A percentile compares a stretch with the other conserved stretches of the same genome.
These are phyloP conservation scores for Andricus grossulariae DNA, from an alignment of 1,140 invertebrate genomes.

Conservation along the genomic window DNA sequence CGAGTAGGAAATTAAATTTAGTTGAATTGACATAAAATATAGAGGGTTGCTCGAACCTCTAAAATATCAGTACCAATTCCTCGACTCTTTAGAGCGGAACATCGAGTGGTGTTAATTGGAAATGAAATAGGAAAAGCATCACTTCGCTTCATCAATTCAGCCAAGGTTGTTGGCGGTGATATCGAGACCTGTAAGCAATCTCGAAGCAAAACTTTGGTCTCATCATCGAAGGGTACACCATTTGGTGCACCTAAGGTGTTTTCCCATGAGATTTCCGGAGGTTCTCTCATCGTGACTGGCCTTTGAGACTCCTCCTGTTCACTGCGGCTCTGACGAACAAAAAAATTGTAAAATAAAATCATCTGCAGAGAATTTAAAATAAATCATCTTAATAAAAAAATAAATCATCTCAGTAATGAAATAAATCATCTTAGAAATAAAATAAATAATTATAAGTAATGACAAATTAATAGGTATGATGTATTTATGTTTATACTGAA, in stretches of 20 bases:
- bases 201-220: conserved; percentile 62
- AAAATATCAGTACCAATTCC: conserved; percentile 59
- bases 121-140: conserved; percentile 71
- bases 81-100: conserved; percentile 59
- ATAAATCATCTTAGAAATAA: too few species aligned
- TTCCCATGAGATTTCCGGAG: conserved; percentile 69
- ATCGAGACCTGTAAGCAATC: conserved; percentile 57
- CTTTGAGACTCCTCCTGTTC: conserved; percentile 43
- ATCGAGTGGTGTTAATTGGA: conserved; percentile 66
- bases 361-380: background rate
- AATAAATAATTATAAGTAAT: too few species aligned
- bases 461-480: too few species aligned
- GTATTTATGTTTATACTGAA: too few species aligned
- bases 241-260: conserved; percentile 62
- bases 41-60: conserved; percentile 51
- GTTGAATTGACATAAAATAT: background rate
- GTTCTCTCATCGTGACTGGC: conserved; percentile 51
- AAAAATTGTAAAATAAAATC: background rate
- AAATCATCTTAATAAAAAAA: too few species aligned
- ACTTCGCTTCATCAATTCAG: conserved; percentile 71
- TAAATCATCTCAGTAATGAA: background rate
- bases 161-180: conserved; percentile 57
- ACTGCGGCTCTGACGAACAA: conserved; percentile 43
- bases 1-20: background rate
- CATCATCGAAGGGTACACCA: conserved; percentile 67